phyloP scores from a whole-genome alignment of 2,113 vertebrate genomes.

The Noctilio leporinus region DNA sequence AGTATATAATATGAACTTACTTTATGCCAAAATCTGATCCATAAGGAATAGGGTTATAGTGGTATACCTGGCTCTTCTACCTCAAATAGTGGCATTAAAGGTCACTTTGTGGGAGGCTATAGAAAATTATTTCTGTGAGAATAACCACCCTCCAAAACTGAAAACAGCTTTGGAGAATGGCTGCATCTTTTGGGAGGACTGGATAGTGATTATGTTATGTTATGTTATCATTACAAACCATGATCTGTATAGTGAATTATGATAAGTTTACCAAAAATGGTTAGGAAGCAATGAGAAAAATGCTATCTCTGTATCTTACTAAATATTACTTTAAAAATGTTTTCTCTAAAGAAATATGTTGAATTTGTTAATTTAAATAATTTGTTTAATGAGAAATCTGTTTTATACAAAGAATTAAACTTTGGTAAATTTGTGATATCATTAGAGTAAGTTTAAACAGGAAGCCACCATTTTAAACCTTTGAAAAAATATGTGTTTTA shows the following conservation, averaged over 20 bases:
- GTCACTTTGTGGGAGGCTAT: neutral
- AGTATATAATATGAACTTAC: neutral
- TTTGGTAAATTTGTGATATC: neutral
- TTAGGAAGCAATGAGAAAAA: slow-evolving; percentile 12
- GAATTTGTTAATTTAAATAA: neutral
- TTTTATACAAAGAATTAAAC: neutral
- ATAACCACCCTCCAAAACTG: neutral
- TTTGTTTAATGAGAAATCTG: slow-evolving; percentile 12
- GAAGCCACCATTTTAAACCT: neutral
- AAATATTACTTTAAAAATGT: neutral
- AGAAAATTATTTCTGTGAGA: neutral
- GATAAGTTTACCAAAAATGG: slow-evolving; percentile 5
- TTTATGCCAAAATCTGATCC: neutral
- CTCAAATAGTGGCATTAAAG: neutral
- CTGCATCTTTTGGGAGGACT: neutral
- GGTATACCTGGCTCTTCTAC: neutral
- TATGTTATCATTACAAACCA: neutral
- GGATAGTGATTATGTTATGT: neutral
- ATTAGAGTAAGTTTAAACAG: neutral
- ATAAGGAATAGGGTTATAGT: neutral
- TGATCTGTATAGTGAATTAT: neutral
- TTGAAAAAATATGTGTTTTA: neutral
- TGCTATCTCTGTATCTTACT: neutral
- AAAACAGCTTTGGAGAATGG: neutral
- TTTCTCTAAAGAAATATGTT: neutral